Evolutionary conservation across 1,140 invertebrate genomes (phyloP).

Genomic region (Psilanteris sp.): DNA sequence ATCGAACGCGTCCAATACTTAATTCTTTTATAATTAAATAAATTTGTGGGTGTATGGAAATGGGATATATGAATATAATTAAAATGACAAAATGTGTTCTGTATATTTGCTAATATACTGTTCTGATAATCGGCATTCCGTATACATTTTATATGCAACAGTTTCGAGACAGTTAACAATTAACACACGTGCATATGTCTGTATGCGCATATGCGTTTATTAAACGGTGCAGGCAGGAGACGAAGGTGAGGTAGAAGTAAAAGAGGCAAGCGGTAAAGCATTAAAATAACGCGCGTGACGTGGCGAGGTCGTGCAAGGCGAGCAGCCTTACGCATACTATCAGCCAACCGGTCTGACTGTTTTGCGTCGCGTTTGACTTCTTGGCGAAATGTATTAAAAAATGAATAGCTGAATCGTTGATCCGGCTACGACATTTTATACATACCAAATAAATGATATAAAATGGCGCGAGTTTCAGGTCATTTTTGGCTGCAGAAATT

Average conservation of each 20-base stretch:
- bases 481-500: too few relatives aligned
- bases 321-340: conserved; percentile 67
- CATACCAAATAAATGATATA: too few relatives aligned
- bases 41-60: too few relatives aligned
- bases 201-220: conserved; percentile 7
- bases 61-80: too few relatives aligned
- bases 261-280: conserved; percentile 30
- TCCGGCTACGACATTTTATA: too few relatives aligned
- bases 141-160: conserved; percentile 10
- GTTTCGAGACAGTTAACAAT: conserved; percentile 51
- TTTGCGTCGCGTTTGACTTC: conserved; percentile 23
- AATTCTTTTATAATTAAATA: too few relatives aligned
- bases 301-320: conserved; percentile 72
- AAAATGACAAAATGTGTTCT: conserved; percentile 13
- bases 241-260: conserved; percentile 22
- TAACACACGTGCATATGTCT: conserved; percentile 14
- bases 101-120: conserved; percentile 13
- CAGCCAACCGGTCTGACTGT: conserved; percentile 30
- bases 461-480: too few relatives aligned
- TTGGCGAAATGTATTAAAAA: conserved; percentile 19
- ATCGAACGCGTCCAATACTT: too few relatives aligned
- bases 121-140: conserved; percentile 31
- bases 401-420: conserved; percentile 9
- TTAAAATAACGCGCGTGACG: conserved; percentile 66
- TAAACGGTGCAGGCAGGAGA: conserved; percentile 14